Evolutionary conservation across 2,888 invertebrate genomes (phyloP).

Genomic region (Abrostola tripartita): DNA sequence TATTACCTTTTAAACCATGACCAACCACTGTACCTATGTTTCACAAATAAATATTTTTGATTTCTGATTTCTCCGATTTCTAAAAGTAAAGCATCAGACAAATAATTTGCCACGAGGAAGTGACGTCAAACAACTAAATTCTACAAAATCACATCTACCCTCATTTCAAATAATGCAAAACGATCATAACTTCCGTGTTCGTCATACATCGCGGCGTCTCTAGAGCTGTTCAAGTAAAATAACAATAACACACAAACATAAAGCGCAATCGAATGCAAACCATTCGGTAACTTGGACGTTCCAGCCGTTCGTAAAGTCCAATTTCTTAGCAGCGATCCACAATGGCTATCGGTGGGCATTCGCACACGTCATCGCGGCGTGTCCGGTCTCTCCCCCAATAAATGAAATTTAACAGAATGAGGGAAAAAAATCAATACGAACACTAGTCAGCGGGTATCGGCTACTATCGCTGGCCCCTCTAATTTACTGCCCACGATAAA

Average conservation of each 20-base stretch:
- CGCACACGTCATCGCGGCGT: constrained; percentile 72
- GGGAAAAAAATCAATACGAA: constrained; percentile 87
- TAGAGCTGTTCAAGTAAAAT: constrained; percentile 13
- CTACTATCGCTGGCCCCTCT: constrained; percentile 82
- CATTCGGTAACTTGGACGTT: constrained; percentile 26
- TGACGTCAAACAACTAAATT: constrained; percentile 28
- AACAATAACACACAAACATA: constrained; percentile 17
- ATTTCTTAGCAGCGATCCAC: constrained; percentile 56
- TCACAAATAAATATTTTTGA: no score
- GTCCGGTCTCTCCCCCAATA: constrained; percentile 85
- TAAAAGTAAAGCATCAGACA: not conserved
- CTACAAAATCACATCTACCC: constrained; percentile 46
- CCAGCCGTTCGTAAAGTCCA: constrained; percentile 39
- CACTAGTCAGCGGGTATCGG: constrained; percentile 77
- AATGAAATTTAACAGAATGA: constrained; percentile 89
- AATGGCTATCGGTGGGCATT: constrained; percentile 49
- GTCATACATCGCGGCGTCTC: constrained; percentile 42
- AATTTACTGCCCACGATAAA: constrained; percentile 85
- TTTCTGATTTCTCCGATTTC: no score
- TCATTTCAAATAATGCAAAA: constrained; percentile 24
- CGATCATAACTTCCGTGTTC: constrained; percentile 38
- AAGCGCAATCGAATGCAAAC: constrained; percentile 40
- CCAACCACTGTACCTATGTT: no score
- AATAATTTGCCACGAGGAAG: constrained; percentile 23
- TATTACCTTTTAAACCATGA: no score